Evolutionary conservation across 2,113 vertebrate genomes (phyloP).

Genomic region (Sminthopsis crassicaudata): DNA sequence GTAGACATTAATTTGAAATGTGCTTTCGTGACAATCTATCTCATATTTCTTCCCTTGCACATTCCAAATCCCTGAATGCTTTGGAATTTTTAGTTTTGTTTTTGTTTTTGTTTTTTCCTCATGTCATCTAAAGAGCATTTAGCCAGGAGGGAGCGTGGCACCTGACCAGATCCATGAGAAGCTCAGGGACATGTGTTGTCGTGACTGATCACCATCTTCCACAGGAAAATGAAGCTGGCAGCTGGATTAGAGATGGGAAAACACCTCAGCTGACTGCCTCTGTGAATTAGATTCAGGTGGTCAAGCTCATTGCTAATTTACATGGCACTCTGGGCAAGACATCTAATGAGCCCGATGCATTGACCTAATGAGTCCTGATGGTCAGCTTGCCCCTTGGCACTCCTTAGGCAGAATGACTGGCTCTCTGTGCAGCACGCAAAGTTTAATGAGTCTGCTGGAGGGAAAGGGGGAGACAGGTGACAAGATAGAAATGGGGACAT

Average conservation of each 20-base stretch:
- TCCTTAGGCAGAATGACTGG: constrained; percentile 53
- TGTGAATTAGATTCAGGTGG: constrained; percentile 82
- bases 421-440: constrained; percentile 71
- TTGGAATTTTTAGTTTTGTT: not conserved
- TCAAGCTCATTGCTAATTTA: constrained; percentile 80
- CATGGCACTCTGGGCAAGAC: constrained; percentile 68
- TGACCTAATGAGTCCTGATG: constrained; percentile 72
- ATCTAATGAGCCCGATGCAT: constrained; percentile 73
- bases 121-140: not conserved
- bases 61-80: not conserved
- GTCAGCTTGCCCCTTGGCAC: constrained; percentile 61
- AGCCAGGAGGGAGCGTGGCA: constrained; percentile 14
- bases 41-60: not conserved
- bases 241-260: constrained; percentile 78
- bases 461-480: not conserved
- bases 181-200: constrained; percentile 52
- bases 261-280: constrained; percentile 76
- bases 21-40: not conserved
- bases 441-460: constrained; percentile 47
- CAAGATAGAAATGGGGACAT: not conserved
- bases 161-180: constrained; percentile 56
- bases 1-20: not conserved
- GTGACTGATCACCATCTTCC: constrained; percentile 67
- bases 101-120: not conserved
- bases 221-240: constrained; percentile 72